These are phyloP conservation scores for Platygyra sinensis DNA, from an alignment of 64 coral and sea anemone species.

Conservation along the genomic window DNA sequence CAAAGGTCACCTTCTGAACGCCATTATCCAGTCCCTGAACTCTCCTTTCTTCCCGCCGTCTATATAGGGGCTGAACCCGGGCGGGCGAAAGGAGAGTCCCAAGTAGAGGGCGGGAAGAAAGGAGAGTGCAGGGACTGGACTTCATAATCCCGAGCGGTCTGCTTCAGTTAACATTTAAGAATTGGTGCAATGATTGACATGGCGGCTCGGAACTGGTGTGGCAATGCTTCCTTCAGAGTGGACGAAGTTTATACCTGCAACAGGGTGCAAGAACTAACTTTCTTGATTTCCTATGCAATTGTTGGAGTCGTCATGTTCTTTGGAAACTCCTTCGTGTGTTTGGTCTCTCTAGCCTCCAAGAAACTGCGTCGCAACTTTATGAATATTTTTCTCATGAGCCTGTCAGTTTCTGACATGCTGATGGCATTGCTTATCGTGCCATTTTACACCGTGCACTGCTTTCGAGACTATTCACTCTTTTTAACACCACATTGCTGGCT, in stretches of 20 bases:
- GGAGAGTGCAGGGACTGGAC: too few species aligned
- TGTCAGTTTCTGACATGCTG: slow-evolving; percentile 46
- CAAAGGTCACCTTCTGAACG: too few species aligned
- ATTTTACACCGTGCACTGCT: slow-evolving; percentile 52
- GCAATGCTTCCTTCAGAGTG: neutral
- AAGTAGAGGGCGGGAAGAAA: too few species aligned
- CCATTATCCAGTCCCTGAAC: too few species aligned
- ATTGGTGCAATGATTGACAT: neutral
- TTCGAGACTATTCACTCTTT: neutral
- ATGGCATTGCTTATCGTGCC: slow-evolving; percentile 50
- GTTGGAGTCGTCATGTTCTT: slow-evolving; percentile 21
- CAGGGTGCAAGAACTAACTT: slow-evolving; percentile 10
- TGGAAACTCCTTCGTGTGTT: slow-evolving; percentile 33
- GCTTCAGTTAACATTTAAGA: neutral
- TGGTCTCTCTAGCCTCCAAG: slow-evolving; percentile 18
- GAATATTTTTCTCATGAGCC: slow-evolving; percentile 68
- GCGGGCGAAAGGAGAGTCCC: too few species aligned
- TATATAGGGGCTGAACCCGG: too few species aligned
- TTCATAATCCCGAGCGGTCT: too few species aligned
- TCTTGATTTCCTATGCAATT: slow-evolving; percentile 33
- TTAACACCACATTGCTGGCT: slow-evolving; percentile 38
- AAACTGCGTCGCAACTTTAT: slow-evolving; percentile 39
- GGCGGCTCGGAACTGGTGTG: neutral
- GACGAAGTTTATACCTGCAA: neutral
- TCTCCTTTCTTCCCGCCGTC: too few species aligned